Conservation (phyloP, 2,797 vertebrate genomes). For the Myotis planiceps region DNA sequence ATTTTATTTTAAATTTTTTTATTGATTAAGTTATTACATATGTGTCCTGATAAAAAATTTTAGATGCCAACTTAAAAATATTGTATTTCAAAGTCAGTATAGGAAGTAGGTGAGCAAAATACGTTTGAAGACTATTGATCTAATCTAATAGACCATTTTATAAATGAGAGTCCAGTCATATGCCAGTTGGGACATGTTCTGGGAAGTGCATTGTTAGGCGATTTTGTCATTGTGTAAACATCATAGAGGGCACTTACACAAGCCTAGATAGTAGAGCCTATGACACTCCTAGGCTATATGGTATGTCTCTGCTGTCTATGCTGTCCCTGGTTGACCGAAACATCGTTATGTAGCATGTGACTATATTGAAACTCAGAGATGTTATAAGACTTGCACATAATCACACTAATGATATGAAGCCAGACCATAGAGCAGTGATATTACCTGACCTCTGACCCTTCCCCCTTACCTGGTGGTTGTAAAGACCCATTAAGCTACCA, state of each 20-base stretch:
- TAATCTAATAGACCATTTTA: background rate
- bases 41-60: background rate
- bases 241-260: background rate
- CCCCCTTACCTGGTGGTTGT: background rate
- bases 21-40: too few species aligned
- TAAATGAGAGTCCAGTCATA: background rate
- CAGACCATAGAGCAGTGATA: background rate
- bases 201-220: background rate
- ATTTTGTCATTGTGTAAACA: background rate
- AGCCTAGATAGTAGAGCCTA: background rate
- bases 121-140: background rate
- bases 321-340: background rate
- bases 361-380: background rate
- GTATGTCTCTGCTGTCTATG: background rate
- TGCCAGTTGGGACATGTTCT: background rate
- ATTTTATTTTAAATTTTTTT: too few species aligned
- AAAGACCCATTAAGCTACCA: background rate
- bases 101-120: background rate
- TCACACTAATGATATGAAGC: background rate
- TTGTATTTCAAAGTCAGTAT: conserved; percentile 34
- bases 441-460: background rate
- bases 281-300: background rate
- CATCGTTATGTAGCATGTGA: background rate
- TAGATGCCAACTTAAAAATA: conserved; percentile 14
- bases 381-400: background rate